Conservation (phyloP, 2,113 vertebrate genomes). For the Varanus salvator region DNA sequence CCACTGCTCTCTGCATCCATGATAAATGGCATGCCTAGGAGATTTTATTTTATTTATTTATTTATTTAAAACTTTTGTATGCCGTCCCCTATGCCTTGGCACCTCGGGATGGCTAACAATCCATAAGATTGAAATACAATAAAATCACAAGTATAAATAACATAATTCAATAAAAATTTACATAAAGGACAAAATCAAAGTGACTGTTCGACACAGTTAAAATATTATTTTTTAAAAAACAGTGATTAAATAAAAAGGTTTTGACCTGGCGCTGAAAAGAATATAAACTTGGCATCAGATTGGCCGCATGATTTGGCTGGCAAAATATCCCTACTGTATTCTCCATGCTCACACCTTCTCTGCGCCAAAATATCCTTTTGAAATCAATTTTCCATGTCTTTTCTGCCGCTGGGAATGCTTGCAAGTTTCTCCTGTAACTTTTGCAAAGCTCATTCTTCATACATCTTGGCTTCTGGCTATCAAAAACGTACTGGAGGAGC, state of each 20-base stretch:
- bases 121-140: too few relatives aligned
- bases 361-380: not conserved
- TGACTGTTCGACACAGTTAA: too few relatives aligned
- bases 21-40: not conserved
- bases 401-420: slow-evolving; percentile 52
- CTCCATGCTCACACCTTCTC: not conserved
- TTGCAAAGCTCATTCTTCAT: slow-evolving; percentile 38
- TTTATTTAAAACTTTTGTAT: too few relatives aligned
- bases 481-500: slow-evolving; percentile 56
- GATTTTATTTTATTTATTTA: not conserved
- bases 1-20: not conserved
- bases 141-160: too few relatives aligned
- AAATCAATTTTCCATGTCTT: slow-evolving; percentile 15
- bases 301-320: not conserved
- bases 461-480: slow-evolving; percentile 43
- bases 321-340: not conserved
- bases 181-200: too few relatives aligned
- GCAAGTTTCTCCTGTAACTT: slow-evolving; percentile 48
- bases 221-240: too few relatives aligned
- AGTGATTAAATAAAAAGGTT: too few relatives aligned
- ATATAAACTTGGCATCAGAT: too few relatives aligned
- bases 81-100: too few relatives aligned
- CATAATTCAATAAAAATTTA: too few relatives aligned
- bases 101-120: too few relatives aligned
- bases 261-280: too few relatives aligned